A percentile compares a stretch with the other conserved stretches of the same genome.
These are phyloP conservation scores for Eulithis testata DNA, from an alignment of 2,888 invertebrate genomes.

Conservation along the genomic window DNA sequence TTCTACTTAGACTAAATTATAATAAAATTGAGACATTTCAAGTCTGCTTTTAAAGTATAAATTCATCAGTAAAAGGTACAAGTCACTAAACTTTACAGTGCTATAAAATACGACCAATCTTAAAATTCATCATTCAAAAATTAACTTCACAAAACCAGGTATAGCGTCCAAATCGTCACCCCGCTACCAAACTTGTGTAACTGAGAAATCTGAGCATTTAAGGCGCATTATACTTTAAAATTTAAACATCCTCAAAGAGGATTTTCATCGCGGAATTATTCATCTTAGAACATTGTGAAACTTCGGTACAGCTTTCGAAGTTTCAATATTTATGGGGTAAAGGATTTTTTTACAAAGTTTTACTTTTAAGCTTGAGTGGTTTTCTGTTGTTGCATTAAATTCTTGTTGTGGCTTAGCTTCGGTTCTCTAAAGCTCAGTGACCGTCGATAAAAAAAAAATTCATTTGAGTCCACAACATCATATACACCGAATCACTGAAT, in stretches of 20 bases:
- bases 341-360: constrained; percentile 24
- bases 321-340: constrained; percentile 31
- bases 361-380: constrained; percentile 29
- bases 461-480: too few species aligned
- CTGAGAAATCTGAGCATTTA: constrained; percentile 33
- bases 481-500: too few species aligned
- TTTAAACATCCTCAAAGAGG: constrained; percentile 40
- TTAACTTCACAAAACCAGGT: constrained; percentile 24
- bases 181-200: constrained; percentile 31
- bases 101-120: constrained; percentile 20
- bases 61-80: constrained; percentile 15
- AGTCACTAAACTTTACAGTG: constrained; percentile 19
- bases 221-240: constrained; percentile 39
- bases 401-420: constrained; percentile 1
- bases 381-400: constrained; percentile 23
- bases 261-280: constrained; percentile 41
- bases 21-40: constrained; percentile 1
- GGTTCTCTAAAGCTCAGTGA: background rate
- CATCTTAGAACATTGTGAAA: constrained; percentile 40
- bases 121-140: constrained; percentile 31
- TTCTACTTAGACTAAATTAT: background rate
- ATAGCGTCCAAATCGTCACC: constrained; percentile 18
- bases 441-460: too few species aligned
- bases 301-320: constrained; percentile 30
- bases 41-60: background rate